Evolutionary conservation across 2,888 invertebrate genomes (phyloP), one percentile per base, ranked within the genome.

Genomic region (Clanis bilineata): DNA sequence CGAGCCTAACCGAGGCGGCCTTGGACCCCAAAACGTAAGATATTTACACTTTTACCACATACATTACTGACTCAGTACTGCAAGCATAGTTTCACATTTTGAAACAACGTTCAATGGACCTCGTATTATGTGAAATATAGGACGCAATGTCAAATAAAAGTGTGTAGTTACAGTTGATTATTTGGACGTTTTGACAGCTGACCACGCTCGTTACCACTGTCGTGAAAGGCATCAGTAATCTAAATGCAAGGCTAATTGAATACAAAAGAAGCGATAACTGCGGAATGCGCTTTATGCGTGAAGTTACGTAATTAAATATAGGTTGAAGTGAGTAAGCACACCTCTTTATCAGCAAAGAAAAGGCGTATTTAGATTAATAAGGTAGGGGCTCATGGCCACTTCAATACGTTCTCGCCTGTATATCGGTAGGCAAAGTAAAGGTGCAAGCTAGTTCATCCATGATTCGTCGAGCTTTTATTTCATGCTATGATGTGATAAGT

Each of bases 131-230:
- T 32, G 66, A 70, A 64, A 66, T 5, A 64, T 43, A 60, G 57
- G 60, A 43, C 36, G 58, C 57, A 64, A 66, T 71, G 64, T 66
- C 61, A 44, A n/a, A 62, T 66, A 60, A 63, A 64, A 64, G 58
- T 62, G 45, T 62, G 71, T 73, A 71, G 69, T 70, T 70, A 71
- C 74, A 80, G 83, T 79, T 90, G 91, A 91, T 90, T 90, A 84
- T 91, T 91, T 89, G 88, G 91, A 92, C 87, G 77, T 88, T 88
- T 91, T 92, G 91, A 92, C 92, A 92, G 92, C 86, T 89, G 91
- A 90, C 91, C 91, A 86, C 77, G 85, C 88, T 91, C 83, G 91
- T 91, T 91, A 91, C 88, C 88, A 86, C 82, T 88, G 89, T 89
- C 89, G 87, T 88, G 89, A 90, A 90, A 89, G 91, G 90, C 85